A percentile compares a stretch with the other conserved stretches of the same genome.
These are phyloP conservation scores for Homarus gammarus DNA, from an alignment of 2,888 invertebrate species.

Conservation along the genomic window DNA sequence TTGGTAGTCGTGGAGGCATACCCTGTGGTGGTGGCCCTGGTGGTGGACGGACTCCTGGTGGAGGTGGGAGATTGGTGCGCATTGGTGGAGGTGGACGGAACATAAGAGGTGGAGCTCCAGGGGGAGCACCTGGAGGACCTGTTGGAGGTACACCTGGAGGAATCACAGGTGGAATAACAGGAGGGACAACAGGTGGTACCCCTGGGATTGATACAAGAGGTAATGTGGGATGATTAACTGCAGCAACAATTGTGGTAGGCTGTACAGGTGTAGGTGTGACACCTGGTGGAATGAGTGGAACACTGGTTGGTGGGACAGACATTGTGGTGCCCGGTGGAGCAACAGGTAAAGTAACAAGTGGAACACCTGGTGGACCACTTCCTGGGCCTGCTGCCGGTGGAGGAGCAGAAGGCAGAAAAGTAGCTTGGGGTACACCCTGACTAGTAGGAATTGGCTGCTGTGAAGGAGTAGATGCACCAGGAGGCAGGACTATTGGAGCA, in stretches of 20 bases:
- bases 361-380: conserved; percentile 34
- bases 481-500: conserved; percentile 72
- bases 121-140: conserved; percentile 64
- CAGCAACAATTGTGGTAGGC: conserved; percentile 15
- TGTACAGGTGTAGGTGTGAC: conserved; percentile 23
- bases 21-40: conserved; percentile 82
- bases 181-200: conserved; percentile 35
- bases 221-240: background rate
- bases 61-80: conserved; percentile 79
- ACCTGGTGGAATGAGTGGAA: conserved; percentile 52
- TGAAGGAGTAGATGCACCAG: conserved; percentile 42
- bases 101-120: conserved; percentile 52
- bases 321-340: conserved; percentile 31
- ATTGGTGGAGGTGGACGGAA: conserved; percentile 58
- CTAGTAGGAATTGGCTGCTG: conserved; percentile 22
- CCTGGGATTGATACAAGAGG: conserved; percentile 12
- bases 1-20: conserved; percentile 77
- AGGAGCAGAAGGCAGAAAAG: conserved; percentile 5
- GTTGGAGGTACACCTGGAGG: conserved; percentile 40
- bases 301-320: conserved; percentile 10
- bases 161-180: conserved; percentile 28
- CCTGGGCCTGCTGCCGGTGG: conserved; percentile 29
- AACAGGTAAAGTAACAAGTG: conserved; percentile 23
- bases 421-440: background rate
- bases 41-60: conserved; percentile 80